phyloP scores from a whole-genome alignment of 2,888 invertebrate species.

The Adela reaumurella region DNA sequence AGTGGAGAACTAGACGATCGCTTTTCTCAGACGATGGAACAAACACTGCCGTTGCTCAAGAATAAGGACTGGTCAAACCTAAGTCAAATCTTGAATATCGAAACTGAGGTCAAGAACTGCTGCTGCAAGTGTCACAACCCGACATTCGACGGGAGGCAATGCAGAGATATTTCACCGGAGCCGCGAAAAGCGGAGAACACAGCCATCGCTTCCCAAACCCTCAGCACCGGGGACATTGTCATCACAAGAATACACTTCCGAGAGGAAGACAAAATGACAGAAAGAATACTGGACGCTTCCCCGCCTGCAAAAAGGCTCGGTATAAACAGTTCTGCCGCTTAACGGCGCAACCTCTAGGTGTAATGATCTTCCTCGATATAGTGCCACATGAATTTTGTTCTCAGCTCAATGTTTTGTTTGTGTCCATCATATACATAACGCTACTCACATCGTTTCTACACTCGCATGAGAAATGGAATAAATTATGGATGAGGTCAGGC shows the following conservation, averaged over 20 bases:
- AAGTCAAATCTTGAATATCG: slow-evolving; percentile 46
- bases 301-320: slow-evolving; percentile 38
- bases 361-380: background rate
- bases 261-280: slow-evolving; percentile 46
- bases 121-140: slow-evolving; percentile 56
- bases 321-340: slow-evolving; percentile 24
- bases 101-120: slow-evolving; percentile 45
- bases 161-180: slow-evolving; percentile 44
- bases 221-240: slow-evolving; percentile 89
- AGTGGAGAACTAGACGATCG: slow-evolving; percentile 57
- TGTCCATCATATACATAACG: background rate
- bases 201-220: slow-evolving; percentile 70
- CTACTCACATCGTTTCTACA: background rate
- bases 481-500: slow-evolving; percentile 41
- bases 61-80: slow-evolving; percentile 52
- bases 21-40: slow-evolving; percentile 52
- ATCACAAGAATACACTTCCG: slow-evolving; percentile 74
- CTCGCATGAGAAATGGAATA: slow-evolving; percentile 32
- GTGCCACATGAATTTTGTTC: background rate
- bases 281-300: slow-evolving; percentile 44
- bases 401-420: background rate
- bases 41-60: slow-evolving; percentile 48
- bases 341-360: background rate
- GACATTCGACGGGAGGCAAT: slow-evolving; percentile 34
- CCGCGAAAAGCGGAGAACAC: slow-evolving; percentile 34